Percentiles rank a stretch among this genome's conserved stretches.
These are phyloP conservation scores for Rhinolophus sinicus DNA, from an alignment of 2,113 vertebrate species.

Conservation along the genomic window DNA sequence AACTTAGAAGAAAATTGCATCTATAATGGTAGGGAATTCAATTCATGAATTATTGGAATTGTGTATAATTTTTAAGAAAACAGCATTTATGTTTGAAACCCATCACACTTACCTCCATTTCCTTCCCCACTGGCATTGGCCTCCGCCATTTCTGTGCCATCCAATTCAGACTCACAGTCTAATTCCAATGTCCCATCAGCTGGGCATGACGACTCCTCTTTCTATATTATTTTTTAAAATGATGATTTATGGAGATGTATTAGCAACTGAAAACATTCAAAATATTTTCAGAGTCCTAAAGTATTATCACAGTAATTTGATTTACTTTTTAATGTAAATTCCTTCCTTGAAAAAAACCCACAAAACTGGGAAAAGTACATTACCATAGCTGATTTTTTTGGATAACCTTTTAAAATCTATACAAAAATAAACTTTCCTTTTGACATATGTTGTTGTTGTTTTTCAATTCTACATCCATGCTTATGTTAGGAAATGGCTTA, in stretches of 20 bases:
- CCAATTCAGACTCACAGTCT: slow-evolving; percentile 90
- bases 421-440: not conserved
- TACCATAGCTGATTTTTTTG: not conserved
- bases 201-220: slow-evolving; percentile 88
- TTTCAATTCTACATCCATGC: slow-evolving; percentile 16
- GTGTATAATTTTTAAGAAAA: not conserved
- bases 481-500: slow-evolving; percentile 58
- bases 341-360: slow-evolving; percentile 39
- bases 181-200: slow-evolving; percentile 88
- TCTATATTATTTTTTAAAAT: slow-evolving; percentile 81
- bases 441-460: not conserved
- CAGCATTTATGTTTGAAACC: not conserved
- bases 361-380: not conserved
- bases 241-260: slow-evolving; percentile 69
- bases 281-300: slow-evolving; percentile 60
- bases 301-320: slow-evolving; percentile 54
- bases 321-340: slow-evolving; percentile 51
- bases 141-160: slow-evolving; percentile 90
- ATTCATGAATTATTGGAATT: not conserved
- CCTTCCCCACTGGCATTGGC: slow-evolving; percentile 87
- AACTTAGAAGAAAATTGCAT: not conserved
- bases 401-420: not conserved
- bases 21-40: not conserved
- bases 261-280: slow-evolving; percentile 67
- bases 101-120: slow-evolving; percentile 87